phyloP scores from a whole-genome alignment of 1,140 invertebrate species.

The Drosophila micromelanica region DNA sequence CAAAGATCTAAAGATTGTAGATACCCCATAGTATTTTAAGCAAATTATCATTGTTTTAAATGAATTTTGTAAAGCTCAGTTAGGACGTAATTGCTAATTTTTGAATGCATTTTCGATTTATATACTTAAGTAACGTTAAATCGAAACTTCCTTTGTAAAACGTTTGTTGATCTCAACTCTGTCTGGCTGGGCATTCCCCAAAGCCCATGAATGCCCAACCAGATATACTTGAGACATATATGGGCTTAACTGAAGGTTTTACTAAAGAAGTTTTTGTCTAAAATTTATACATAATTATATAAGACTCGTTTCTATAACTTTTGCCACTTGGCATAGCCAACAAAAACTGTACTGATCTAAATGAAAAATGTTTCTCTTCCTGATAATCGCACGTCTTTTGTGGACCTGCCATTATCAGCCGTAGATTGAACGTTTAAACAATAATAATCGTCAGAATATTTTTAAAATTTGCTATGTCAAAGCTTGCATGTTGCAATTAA shows the following conservation, averaged over 20 bases:
- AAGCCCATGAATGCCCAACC: conserved; percentile 57
- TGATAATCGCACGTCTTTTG: conserved; percentile 1
- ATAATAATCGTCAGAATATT: conserved; percentile 71
- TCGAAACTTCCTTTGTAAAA: conserved; percentile 42
- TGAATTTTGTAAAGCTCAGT: conserved; percentile 25
- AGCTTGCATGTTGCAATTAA: conserved; percentile 31
- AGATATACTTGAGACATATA: conserved; percentile 29
- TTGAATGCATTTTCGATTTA: conserved; percentile 44
- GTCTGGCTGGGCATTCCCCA: conserved; percentile 50
- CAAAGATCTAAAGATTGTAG: conserved; percentile 73
- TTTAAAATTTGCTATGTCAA: conserved; percentile 59
- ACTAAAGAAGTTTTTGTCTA: conserved; percentile 38
- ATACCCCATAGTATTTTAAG: conserved; percentile 60
- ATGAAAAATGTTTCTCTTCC: conserved; percentile 79
- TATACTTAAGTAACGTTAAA: neutral
- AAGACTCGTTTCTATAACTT: conserved; percentile 16
- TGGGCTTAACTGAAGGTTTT: conserved; percentile 60
- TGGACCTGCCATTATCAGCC: conserved; percentile 47
- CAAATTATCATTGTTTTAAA: conserved; percentile 47
- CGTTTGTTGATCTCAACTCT: conserved; percentile 35
- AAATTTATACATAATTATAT: conserved; percentile 8
- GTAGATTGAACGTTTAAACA: conserved; percentile 69
- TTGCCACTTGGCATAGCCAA: conserved; percentile 54
- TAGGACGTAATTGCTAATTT: conserved; percentile 18
- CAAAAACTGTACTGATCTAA: conserved; percentile 68